Conservation (phyloP, 2,113 vertebrate genomes). For the Cyanoramphus novaezelandiae region DNA sequence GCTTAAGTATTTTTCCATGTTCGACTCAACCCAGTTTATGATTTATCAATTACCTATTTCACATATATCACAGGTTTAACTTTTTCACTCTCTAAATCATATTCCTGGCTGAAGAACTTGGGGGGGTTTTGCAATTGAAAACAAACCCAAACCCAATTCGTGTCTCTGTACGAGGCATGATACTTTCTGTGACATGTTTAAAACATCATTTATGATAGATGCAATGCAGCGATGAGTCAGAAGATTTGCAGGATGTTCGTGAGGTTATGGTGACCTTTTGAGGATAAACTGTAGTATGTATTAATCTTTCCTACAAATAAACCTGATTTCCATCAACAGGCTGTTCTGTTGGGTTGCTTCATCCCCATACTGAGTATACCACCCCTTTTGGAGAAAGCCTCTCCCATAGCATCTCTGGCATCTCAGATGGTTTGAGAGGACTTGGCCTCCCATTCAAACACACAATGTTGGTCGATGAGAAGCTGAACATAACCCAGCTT, state of each 20-base stretch:
- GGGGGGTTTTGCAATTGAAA: background rate
- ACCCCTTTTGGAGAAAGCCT: background rate
- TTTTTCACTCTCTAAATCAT: conserved; percentile 33
- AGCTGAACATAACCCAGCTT: background rate
- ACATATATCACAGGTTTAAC: background rate
- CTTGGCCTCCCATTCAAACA: background rate
- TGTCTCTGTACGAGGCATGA: background rate
- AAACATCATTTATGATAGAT: background rate
- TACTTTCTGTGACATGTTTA: background rate
- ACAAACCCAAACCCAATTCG: background rate
- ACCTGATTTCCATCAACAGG: background rate
- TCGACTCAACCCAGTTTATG: background rate
- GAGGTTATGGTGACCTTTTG: background rate
- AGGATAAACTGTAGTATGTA: background rate
- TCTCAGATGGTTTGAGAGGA: background rate
- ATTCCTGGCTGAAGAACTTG: background rate
- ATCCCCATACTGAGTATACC: background rate
- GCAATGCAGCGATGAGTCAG: background rate
- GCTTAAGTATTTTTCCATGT: conserved; percentile 40
- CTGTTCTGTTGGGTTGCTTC: background rate
- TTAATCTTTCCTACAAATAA: conserved; percentile 5
- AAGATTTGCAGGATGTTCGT: background rate
- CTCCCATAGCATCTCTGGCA: rapidly evolving
- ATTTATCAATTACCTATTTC: conserved; percentile 24
- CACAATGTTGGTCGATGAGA: background rate